Conservation (phyloP, 35 echinoderm and acorn worm genomes). For the Ophioderma brevispina region DNA sequence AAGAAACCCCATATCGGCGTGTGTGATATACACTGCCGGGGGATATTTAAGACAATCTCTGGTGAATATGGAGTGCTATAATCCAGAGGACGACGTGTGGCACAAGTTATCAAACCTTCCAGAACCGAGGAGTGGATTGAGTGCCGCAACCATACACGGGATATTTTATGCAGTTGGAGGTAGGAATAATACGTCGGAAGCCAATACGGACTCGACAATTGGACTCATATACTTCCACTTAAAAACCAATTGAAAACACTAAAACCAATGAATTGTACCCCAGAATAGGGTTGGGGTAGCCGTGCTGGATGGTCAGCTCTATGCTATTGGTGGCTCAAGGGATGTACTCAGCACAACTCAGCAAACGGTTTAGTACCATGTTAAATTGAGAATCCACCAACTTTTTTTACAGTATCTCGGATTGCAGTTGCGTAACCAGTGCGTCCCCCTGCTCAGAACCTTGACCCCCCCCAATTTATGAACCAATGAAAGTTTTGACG, state of each 20-base stretch:
- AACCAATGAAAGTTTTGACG: too few relatives aligned
- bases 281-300: constrained; percentile 92
- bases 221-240: constrained; percentile 84
- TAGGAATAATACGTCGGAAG: constrained; percentile 91
- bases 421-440: too few relatives aligned
- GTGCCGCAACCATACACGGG: constrained; percentile 90
- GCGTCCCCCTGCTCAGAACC: too few relatives aligned
- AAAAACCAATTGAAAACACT: constrained; percentile 87
- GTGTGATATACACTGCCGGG: constrained; percentile 92
- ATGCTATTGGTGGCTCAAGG: constrained; percentile 94
- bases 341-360: constrained; percentile 82
- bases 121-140: constrained; percentile 87
- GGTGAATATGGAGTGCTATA: constrained; percentile 88
- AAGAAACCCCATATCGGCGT: constrained; percentile 74
- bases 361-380: constrained; percentile 89
- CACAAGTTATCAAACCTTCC: constrained; percentile 69
- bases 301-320: constrained; percentile 84
- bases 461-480: too few relatives aligned
- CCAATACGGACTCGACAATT: constrained; percentile 94
- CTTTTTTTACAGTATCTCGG: too few relatives aligned
- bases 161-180: constrained; percentile 94
- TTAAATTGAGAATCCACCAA: too few relatives aligned
- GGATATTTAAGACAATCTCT: constrained; percentile 88
- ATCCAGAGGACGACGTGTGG: constrained; percentile 80
- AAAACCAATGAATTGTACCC: constrained; percentile 68